Evolutionary conservation across 2,113 vertebrate genomes (phyloP), one percentile per base, ranked within the genome.

Genomic region (Heterochromis multidens): DNA sequence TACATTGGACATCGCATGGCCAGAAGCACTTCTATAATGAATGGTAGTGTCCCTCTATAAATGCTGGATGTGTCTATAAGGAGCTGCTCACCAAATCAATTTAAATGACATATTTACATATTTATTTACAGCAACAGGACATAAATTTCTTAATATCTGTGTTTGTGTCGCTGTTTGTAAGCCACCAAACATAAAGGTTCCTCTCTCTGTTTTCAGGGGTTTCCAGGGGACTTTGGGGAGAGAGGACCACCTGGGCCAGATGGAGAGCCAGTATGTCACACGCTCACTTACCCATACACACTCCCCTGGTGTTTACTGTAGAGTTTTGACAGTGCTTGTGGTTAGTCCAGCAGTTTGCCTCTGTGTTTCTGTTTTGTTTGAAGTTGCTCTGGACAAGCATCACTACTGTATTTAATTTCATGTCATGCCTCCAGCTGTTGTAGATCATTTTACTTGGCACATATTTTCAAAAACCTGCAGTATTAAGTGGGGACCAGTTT

Each of bases 141-240:
- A 70, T 74, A 33, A 27, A 74, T 54, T 74, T 74, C 27, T 74
- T 16, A 4, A 21, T 31, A 49, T 21, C 46, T 74, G 12, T 67
- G 35, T 88, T 35, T 88, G 37, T 49, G 17, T 49, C 37, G 25
- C 12, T 25, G n/a, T 79, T 63, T 25, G 40, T 74, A 43, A 63
- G 59, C 81, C 79, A 33, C 83, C 31, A 43, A 79, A 52, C 81
- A 80, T 91, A 62, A 91, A 92, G 87, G 3, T 0, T 43, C 31
- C 93, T 93, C 89, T 87, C 90, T 91, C 37, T 90, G 81, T 92
- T 82, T 80, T 80, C 85, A 99, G 98, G 99, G 99, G 19, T 99
- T 99, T 96, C 97, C 97, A 77, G 98, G 99, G 89, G 97, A 99
- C 92, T 98, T 98, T 94, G 98, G 99, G 40, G 97, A 99, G 81